Conservation (phyloP, 2,113 vertebrate genomes). For the Pachycephala philippinensis region DNA sequence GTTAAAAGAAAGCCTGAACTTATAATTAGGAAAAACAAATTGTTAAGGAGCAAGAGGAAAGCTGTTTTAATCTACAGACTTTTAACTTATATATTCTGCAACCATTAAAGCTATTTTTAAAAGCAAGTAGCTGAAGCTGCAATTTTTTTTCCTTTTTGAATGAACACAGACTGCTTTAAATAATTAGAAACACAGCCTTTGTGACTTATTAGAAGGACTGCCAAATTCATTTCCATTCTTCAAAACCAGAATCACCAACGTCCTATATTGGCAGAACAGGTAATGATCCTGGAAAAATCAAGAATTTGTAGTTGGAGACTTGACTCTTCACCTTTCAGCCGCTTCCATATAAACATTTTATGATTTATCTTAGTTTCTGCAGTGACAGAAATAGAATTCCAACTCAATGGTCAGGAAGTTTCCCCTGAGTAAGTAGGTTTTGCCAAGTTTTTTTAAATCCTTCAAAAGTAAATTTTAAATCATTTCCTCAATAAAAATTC, state of each 20-base stretch:
- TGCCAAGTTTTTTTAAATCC: neutral
- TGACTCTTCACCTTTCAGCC: neutral
- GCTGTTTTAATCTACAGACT: neutral
- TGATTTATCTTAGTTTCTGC: neutral
- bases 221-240: neutral
- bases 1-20: neutral
- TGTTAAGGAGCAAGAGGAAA: neutral
- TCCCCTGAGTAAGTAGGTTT: neutral
- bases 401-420: neutral
- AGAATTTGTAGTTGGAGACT: neutral
- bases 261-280: neutral
- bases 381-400: neutral
- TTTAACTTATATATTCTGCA: neutral
- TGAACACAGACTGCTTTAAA: neutral
- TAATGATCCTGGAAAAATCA: neutral
- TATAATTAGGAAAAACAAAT: neutral
- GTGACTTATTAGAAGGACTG: neutral
- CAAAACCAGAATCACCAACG: neutral
- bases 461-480: neutral
- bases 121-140: neutral
- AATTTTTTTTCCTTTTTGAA: neutral
- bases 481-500: neutral
- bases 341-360: neutral
- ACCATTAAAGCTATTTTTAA: neutral
- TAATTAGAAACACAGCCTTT: neutral